Conservation (phyloP, 2,797 vertebrate species). For the Hydrolagus colliei region DNA sequence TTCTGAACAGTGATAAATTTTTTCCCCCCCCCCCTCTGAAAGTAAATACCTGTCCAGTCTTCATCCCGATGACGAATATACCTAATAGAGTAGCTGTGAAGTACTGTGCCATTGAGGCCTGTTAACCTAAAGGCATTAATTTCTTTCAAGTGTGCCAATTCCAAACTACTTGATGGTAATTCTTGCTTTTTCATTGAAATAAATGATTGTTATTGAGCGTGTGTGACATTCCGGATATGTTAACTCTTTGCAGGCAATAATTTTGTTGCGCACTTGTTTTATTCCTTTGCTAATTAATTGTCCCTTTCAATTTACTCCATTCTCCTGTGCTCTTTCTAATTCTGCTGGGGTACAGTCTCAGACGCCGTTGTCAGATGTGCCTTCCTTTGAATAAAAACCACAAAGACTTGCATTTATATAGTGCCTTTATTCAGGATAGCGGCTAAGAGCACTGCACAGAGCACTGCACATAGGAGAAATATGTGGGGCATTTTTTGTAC, state of each 20-base stretch:
- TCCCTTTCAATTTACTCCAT: neutral
- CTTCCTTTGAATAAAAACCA: too few relatives aligned
- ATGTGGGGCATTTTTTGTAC: neutral
- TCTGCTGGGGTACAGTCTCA: neutral
- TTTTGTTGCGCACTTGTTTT: neutral
- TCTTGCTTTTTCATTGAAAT: neutral
- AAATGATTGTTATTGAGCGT: neutral
- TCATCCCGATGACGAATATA: neutral
- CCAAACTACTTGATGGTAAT: neutral
- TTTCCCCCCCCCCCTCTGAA: neutral
- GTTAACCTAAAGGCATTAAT: too few relatives aligned
- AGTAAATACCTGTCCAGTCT: neutral
- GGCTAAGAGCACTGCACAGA: neutral
- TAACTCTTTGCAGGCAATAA: neutral
- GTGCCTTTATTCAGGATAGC: neutral
- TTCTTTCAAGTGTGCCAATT: too few relatives aligned
- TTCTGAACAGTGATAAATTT: neutral
- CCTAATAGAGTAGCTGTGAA: neutral
- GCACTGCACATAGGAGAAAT: neutral
- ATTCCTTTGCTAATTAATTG: neutral
- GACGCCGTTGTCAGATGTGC: too few relatives aligned
- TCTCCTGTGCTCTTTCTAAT: neutral
- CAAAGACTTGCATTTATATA: neutral
- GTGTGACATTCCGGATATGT: neutral
- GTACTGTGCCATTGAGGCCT: neutral